Conservation (phyloP, 2,797 vertebrate genomes). For the Balearica regulorum region DNA sequence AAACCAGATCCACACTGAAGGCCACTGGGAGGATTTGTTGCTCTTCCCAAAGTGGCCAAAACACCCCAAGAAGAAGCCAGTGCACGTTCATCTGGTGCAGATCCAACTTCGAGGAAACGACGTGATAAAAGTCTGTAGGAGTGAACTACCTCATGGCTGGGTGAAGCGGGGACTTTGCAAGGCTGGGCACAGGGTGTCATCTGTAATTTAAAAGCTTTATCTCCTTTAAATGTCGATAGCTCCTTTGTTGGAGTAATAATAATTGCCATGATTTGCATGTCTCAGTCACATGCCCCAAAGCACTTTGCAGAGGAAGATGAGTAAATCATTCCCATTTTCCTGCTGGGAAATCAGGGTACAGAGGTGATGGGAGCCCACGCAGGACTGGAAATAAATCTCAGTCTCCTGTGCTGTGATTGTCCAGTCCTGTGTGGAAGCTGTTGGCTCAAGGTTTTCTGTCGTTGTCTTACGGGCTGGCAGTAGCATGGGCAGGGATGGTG, state of each 20-base stretch:
- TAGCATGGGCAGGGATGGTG: neutral
- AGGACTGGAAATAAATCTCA: neutral
- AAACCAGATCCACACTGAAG: neutral
- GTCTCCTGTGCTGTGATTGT: neutral
- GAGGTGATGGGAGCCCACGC: neutral
- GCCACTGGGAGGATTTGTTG: neutral
- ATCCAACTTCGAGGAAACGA: neutral
- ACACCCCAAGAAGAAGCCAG: accelerated
- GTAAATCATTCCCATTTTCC: neutral
- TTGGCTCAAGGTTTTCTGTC: neutral
- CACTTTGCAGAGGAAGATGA: neutral
- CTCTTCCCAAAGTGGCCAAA: neutral
- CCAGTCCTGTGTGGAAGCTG: neutral
- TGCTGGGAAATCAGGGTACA: neutral
- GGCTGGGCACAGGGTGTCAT: neutral
- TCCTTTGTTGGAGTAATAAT: constrained; percentile 25
- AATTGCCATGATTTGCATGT: constrained; percentile 14
- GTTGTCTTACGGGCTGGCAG: accelerated
- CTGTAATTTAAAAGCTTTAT: constrained; percentile 13
- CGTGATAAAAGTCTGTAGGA: neutral
- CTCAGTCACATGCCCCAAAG: neutral
- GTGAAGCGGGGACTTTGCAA: neutral
- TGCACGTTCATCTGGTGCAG: neutral
- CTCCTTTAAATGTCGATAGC: constrained; percentile 31
- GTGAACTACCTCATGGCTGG: neutral